phyloP scores from a whole-genome alignment of 1,140 invertebrate species.

The Drosophila ogumai region DNA sequence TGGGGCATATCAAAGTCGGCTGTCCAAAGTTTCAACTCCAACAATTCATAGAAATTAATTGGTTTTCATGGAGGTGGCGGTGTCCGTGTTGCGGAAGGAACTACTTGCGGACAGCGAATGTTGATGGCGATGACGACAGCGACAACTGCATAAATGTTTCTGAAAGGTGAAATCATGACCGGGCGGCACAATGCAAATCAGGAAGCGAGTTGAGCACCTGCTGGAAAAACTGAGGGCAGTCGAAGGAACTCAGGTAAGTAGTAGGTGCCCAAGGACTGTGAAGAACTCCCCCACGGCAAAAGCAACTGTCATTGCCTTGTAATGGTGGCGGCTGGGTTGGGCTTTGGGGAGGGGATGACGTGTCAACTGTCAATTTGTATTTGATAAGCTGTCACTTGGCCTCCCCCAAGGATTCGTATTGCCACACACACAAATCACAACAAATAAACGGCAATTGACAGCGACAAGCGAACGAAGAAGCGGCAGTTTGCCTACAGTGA shows the following conservation, averaged over 20 bases:
- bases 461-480: constrained; percentile 61
- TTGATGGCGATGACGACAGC: constrained; percentile 56
- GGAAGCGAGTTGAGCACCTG: constrained; percentile 74
- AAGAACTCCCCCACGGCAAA: background rate
- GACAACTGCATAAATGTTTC: constrained; percentile 54
- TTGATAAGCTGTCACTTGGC: constrained; percentile 62
- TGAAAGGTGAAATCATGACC: constrained; percentile 47
- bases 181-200: constrained; percentile 63
- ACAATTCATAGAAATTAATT: constrained; percentile 81
- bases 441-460: constrained; percentile 80
- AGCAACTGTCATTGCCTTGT: constrained; percentile 42
- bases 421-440: constrained; percentile 70
- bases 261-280: background rate
- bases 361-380: constrained; percentile 79
- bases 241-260: constrained; percentile 23
- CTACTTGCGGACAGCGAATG: constrained; percentile 72
- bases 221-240: constrained; percentile 35
- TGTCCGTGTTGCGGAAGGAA: constrained; percentile 70
- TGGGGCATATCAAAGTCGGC: constrained; percentile 66
- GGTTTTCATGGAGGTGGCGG: constrained; percentile 61
- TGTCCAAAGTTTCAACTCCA: constrained; percentile 70
- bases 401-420: constrained; percentile 30
- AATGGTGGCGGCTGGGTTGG: constrained; percentile 13
- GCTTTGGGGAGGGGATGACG: constrained; percentile 39
- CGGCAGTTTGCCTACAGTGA: constrained; percentile 12